Evolutionary conservation across 2,888 invertebrate genomes (phyloP), one percentile per base, ranked within the genome.

Genomic region (Himalopsyche kuldschensis): DNA sequence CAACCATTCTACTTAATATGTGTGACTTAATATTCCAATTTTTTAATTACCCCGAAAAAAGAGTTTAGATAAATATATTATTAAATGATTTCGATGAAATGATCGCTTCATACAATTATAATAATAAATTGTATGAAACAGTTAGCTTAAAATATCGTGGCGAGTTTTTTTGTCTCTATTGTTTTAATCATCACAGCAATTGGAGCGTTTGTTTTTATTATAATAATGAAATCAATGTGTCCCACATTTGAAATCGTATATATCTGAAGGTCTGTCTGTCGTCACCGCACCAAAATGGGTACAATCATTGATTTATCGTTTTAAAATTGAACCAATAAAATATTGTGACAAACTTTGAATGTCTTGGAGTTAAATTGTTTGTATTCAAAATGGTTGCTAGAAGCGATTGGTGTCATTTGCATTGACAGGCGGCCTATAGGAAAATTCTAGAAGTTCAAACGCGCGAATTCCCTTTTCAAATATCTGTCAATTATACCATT

Each of bases 261-360:
- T 81, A 81, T 35, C 32, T 46, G 24, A 24, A 31, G 55, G 47
- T 79, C 75, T 80, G 47, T 79, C 75, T 80, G 83, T 79, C 83
- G 79, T 55, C 79, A 79, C 69, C 76, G 47, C 79, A 35, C 11
- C 77, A 55, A 30, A 48, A 55, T 55, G 55, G 24, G 31, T 8
- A 30, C 69, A 55, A 82, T 80, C 55, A 85, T 85, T 85, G 84
- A 85, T 85, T 85, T 85, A 85, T 83, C 79, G 82, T 76, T 81
- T 83, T 83, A 69, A 76, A 83, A 85, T 85, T 85, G 84, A 85
- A 81, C 81, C 48, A 41, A 77, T 55, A 24, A 24, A 55, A 55
- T 20, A 55, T 55, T 55, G 55, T 55, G 55, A 55, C 55, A 55
- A 55, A 20, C 20, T 55, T 24, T 20, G 55, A 55, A 55, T 55